These are phyloP conservation scores for Scotopteryx bipunctaria DNA, from an alignment of 2,888 invertebrate species.

Conservation along the genomic window DNA sequence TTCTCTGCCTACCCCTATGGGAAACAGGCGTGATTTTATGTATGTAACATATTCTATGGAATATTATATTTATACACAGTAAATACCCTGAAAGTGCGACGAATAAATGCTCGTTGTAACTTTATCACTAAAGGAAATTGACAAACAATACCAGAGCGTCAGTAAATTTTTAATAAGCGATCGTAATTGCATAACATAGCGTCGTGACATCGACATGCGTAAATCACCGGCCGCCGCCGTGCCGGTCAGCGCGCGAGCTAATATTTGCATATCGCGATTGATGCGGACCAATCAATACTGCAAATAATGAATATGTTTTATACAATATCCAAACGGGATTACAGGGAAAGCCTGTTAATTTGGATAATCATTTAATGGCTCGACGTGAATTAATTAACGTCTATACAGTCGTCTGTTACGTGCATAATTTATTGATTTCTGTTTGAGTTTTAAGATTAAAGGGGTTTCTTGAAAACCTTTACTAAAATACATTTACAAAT, in stretches of 20 bases:
- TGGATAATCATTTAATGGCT: slow-evolving; percentile 36
- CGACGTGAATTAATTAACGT: slow-evolving; percentile 10
- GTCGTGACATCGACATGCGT: slow-evolving; percentile 66
- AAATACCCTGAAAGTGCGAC: too few relatives aligned
- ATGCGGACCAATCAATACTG: slow-evolving; percentile 80
- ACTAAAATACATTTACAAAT: too few relatives aligned
- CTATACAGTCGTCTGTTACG: slow-evolving; percentile 3
- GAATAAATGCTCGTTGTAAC: slow-evolving; percentile 5
- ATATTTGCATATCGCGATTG: slow-evolving; percentile 82
- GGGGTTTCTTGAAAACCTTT: neutral
- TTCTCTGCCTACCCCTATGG: too few relatives aligned
- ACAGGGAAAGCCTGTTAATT: slow-evolving; percentile 50
- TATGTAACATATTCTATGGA: too few relatives aligned
- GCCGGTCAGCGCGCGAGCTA: slow-evolving; percentile 70
- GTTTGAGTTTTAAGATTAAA: neutral
- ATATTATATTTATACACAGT: too few relatives aligned
- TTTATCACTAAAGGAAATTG: slow-evolving; percentile 28
- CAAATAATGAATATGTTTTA: slow-evolving; percentile 79
- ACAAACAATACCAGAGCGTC: slow-evolving; percentile 38
- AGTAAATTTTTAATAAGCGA: slow-evolving; percentile 78
- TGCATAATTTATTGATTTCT: neutral
- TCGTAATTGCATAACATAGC: slow-evolving; percentile 77
- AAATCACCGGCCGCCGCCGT: slow-evolving; percentile 65
- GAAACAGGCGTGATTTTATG: too few relatives aligned
- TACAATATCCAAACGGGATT: slow-evolving; percentile 71